Evolutionary conservation across 2,888 invertebrate species (phyloP).

Genomic region (Tipula vernalis): DNA sequence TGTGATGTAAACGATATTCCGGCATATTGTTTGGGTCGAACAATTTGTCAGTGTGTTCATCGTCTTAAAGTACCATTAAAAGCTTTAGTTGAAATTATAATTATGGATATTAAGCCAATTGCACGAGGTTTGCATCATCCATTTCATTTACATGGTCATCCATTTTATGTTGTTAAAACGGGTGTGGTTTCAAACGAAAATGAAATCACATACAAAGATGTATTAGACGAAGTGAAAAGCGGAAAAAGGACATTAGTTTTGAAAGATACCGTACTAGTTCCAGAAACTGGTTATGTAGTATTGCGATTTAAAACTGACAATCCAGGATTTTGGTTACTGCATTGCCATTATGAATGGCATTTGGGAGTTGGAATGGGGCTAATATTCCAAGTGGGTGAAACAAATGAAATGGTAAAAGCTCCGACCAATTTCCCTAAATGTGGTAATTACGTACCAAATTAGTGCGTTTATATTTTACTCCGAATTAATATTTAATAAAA

Average conservation of each 20-base stretch:
- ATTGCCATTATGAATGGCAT: conserved; percentile 29
- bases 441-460: too few relatives aligned
- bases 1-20: conserved; percentile 21
- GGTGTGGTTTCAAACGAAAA: conserved; percentile 20
- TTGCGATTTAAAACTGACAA: conserved; percentile 25
- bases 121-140: conserved; percentile 28
- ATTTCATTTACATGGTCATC: conserved; percentile 31
- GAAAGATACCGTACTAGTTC: conserved; percentile 29
- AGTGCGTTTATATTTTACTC: too few relatives aligned
- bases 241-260: conserved; percentile 12
- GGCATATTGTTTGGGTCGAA: conserved; percentile 17
- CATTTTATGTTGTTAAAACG: conserved; percentile 28
- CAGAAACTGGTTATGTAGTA: conserved; percentile 26
- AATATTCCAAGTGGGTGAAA: conserved; percentile 36
- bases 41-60: conserved; percentile 24
- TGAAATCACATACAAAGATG: conserved; percentile 21
- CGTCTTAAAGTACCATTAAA: conserved; percentile 22
- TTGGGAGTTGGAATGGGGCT: conserved; percentile 25
- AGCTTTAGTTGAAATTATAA: conserved; percentile 27
- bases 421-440: conserved; percentile 57
- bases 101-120: conserved; percentile 27
- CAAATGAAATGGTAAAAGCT: conserved; percentile 47
- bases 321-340: conserved; percentile 26
- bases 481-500: too few relatives aligned
- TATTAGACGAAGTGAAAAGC: conserved; percentile 17